These are phyloP conservation scores for Falcaria lacertinaria DNA, from an alignment of 2,888 invertebrate genomes.

Conservation along the genomic window DNA sequence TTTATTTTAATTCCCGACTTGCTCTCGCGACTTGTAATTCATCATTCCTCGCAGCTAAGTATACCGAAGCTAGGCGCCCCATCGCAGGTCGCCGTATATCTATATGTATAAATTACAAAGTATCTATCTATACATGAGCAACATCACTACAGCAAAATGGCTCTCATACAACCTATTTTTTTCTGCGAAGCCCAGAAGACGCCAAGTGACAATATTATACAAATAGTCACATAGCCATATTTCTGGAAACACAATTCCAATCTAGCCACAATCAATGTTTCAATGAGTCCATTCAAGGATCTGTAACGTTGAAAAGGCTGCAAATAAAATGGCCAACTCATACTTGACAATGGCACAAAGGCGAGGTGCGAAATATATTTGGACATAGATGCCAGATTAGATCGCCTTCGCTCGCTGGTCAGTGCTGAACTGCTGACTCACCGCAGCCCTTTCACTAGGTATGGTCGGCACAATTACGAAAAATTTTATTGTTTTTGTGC, in stretches of 20 bases:
- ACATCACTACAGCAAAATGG: too few species aligned
- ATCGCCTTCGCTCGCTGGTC: conserved; percentile 9
- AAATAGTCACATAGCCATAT: background rate
- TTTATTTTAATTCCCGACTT: too few species aligned
- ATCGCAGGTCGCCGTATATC: too few species aligned
- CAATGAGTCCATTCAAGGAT: conserved; percentile 9
- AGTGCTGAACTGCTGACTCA: conserved; percentile 30
- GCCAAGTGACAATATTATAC: background rate
- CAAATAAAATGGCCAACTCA: conserved; percentile 23
- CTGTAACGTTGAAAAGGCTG: conserved; percentile 13
- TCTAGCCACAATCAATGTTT: conserved; percentile 8
- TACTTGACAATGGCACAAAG: conserved; percentile 24
- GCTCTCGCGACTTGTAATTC: too few species aligned
- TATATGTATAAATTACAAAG: too few species aligned
- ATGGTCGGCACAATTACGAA: conserved; percentile 17
- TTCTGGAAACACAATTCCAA: conserved; percentile 7
- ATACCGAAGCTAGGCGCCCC: too few species aligned
- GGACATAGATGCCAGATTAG: conserved; percentile 13
- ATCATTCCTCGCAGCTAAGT: too few species aligned
- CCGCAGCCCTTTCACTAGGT: conserved; percentile 29
- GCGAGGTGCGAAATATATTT: conserved; percentile 24
- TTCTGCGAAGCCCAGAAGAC: too few species aligned
- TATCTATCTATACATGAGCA: too few species aligned
- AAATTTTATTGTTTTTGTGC: too few species aligned
- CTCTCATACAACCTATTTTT: too few species aligned